A percentile compares a stretch with the other conserved stretches of the same genome.
These are phyloP conservation scores for Cyaniris semiargus DNA, from an alignment of 2,888 invertebrate genomes.

Conservation along the genomic window DNA sequence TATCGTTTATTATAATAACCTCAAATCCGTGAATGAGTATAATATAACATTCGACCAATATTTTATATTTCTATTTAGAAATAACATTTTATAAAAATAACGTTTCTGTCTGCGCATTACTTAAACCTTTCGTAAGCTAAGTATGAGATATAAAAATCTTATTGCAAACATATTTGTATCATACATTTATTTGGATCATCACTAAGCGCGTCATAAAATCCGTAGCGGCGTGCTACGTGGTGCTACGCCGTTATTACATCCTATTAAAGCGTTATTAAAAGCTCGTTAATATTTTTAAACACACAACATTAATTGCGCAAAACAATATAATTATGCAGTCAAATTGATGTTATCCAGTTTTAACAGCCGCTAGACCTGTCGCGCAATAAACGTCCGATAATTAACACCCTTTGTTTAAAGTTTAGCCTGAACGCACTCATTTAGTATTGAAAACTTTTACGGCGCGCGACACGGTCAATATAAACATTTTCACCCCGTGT, in stretches of 20 bases:
- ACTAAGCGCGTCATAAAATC: neutral
- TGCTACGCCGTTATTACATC: neutral
- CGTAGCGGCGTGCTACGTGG: neutral
- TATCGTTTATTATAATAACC: no score
- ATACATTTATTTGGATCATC: neutral
- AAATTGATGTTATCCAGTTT: conserved; percentile 41
- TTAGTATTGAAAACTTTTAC: conserved; percentile 29
- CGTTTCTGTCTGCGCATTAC: no score
- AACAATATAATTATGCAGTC: conserved; percentile 40
- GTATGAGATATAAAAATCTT: no score
- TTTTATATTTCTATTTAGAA: no score
- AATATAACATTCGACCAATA: no score
- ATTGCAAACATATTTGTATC: neutral
- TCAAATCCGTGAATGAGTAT: no score
- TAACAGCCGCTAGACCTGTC: conserved; percentile 29
- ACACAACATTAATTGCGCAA: conserved; percentile 30
- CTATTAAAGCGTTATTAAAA: neutral
- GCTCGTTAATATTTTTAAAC: conserved; percentile 18
- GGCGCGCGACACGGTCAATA: conserved; percentile 16
- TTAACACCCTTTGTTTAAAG: conserved; percentile 30
- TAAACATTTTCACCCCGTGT: neutral
- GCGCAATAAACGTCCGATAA: conserved; percentile 31
- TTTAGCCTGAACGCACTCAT: conserved; percentile 24
- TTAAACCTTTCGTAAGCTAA: no score
- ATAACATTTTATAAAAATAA: no score